Evolutionary conservation across 1,140 invertebrate species (phyloP).

Genomic region (Drosophila lini): DNA sequence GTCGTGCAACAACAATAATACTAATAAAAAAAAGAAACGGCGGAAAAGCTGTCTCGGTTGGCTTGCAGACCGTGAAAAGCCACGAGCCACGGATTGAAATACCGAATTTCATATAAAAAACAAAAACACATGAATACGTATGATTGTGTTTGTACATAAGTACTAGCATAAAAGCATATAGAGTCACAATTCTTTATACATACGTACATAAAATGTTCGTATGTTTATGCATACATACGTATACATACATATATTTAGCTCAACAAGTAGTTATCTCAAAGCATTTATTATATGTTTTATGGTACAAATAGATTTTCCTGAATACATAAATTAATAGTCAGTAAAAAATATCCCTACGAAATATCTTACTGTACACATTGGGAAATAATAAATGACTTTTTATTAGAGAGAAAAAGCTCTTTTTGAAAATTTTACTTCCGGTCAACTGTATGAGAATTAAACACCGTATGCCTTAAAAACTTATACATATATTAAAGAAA

Average conservation of each 20-base stretch:
- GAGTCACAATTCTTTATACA: slow-evolving; percentile 40
- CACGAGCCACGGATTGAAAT: slow-evolving; percentile 83
- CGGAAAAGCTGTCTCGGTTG: slow-evolving; percentile 79
- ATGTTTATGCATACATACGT: neutral
- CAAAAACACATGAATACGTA: slow-evolving; percentile 72
- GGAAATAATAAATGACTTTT: too few species aligned
- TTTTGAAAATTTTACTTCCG: neutral
- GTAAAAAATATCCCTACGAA: neutral
- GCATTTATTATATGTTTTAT: neutral
- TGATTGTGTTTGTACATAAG: slow-evolving; percentile 48
- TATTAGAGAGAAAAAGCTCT: too few species aligned
- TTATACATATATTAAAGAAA: too few species aligned
- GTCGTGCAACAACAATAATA: slow-evolving; percentile 20
- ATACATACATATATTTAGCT: neutral
- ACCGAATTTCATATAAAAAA: slow-evolving; percentile 74
- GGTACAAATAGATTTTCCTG: neutral
- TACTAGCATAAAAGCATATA: slow-evolving; percentile 29
- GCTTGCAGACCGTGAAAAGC: slow-evolving; percentile 81
- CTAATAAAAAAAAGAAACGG: slow-evolving; percentile 59
- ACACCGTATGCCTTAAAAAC: too few species aligned
- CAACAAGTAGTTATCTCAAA: neutral
- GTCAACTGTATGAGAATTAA: too few species aligned
- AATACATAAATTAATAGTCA: neutral
- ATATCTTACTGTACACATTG: neutral
- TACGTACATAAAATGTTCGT: neutral